Conservation (phyloP, 2,113 vertebrate genomes). For the Lycocorax pyrrhopterus region DNA sequence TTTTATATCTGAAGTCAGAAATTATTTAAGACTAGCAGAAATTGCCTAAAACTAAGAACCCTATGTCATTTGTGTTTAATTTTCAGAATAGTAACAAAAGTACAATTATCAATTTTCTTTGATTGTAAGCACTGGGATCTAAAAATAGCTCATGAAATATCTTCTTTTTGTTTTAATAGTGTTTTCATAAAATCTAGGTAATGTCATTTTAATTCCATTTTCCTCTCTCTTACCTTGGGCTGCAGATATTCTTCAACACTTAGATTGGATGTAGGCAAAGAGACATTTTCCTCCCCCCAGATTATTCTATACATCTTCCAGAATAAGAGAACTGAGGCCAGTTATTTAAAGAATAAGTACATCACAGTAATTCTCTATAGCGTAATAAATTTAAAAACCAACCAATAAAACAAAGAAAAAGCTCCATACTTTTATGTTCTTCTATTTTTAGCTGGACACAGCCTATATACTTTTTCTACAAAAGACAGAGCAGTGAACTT, state of each 20-base stretch:
- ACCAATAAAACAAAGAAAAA: not conserved
- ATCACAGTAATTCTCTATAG: not conserved
- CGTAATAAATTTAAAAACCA: not conserved
- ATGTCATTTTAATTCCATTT: not conserved
- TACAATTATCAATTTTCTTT: not conserved
- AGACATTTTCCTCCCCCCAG: not conserved
- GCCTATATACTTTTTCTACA: not conserved
- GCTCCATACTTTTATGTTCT: accelerated
- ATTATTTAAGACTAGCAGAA: not conserved
- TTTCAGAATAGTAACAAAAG: not conserved
- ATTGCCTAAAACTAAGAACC: not conserved
- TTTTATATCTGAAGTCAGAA: not conserved
- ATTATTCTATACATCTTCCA: not conserved
- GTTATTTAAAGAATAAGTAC: not conserved
- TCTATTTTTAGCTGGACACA: not conserved
- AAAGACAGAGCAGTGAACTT: not conserved
- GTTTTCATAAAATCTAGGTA: not conserved
- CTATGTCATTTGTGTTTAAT: not conserved
- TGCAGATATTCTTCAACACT: not conserved
- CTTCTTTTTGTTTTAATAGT: not conserved
- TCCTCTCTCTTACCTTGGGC: not conserved
- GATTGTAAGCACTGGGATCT: not conserved
- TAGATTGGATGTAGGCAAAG: not conserved
- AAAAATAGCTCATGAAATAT: not conserved
- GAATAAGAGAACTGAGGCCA: not conserved